Percentiles rank a stretch among this genome's conserved stretches.
Conservation (phyloP, 2,113 vertebrate species). For the Cottus gobio region DNA sequence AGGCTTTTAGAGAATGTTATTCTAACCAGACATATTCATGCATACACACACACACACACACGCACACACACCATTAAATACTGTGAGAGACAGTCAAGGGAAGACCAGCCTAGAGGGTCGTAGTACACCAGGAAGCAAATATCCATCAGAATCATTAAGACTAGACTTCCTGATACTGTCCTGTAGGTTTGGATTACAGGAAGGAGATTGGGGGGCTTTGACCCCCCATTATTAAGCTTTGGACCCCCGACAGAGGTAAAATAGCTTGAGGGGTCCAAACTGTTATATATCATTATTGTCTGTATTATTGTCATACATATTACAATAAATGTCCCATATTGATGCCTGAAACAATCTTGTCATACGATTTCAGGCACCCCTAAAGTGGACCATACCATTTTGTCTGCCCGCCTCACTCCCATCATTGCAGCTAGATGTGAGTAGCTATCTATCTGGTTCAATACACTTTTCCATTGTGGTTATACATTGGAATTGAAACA, state of each 20-base stretch:
- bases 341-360: not conserved
- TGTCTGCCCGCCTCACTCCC: not conserved
- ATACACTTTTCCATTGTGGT: not conserved
- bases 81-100: constrained; percentile 30
- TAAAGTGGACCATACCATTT: not conserved
- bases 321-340: not conserved
- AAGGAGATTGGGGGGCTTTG: not conserved
- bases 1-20: constrained; percentile 69
- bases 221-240: not conserved
- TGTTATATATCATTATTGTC: not conserved
- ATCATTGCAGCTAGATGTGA: not conserved
- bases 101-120: constrained; percentile 14
- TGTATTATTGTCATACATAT: not conserved
- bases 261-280: not conserved
- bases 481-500: not conserved
- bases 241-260: not conserved
- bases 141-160: constrained; percentile 17
- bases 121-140: constrained; percentile 5
- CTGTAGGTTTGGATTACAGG: not conserved
- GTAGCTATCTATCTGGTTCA: not conserved
- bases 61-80: constrained; percentile 31
- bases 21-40: constrained; percentile 30
- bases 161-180: not conserved
- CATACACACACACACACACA: not conserved
- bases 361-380: not conserved